Evolutionary conservation across 1,140 invertebrate genomes (phyloP).

Genomic region (Drosophila tani): DNA sequence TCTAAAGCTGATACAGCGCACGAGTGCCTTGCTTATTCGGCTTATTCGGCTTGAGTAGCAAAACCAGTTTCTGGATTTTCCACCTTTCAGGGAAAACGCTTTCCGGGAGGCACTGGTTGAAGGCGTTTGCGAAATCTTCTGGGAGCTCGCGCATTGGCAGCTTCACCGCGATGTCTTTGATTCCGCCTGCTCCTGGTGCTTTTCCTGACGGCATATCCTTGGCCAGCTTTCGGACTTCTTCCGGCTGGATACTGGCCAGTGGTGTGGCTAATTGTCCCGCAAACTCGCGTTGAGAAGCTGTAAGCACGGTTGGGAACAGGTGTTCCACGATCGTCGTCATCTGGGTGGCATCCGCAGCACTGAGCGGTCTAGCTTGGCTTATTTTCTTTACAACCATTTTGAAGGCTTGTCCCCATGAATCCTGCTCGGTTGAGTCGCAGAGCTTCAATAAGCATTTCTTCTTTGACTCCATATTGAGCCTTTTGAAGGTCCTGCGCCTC

Average conservation of each 20-base stretch:
- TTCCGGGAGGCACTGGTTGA: slow-evolving; percentile 1
- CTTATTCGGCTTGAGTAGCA: not conserved
- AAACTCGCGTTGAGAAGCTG: not conserved
- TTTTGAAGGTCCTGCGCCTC: too few relatives aligned
- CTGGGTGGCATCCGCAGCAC: not conserved
- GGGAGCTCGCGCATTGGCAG: not conserved
- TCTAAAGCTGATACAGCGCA: not conserved
- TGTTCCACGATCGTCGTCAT: not conserved
- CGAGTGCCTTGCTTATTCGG: not conserved
- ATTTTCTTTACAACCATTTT: too few relatives aligned
- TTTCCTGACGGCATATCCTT: not conserved
- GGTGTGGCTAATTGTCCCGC: too few relatives aligned
- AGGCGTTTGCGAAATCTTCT: too few relatives aligned
- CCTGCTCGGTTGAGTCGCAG: too few relatives aligned
- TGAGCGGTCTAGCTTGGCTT: too few relatives aligned
- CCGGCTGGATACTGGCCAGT: too few relatives aligned
- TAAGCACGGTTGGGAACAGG: not conserved
- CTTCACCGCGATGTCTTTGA: not conserved
- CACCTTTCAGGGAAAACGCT: not conserved
- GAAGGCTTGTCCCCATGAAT: too few relatives aligned
- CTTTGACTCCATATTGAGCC: too few relatives aligned
- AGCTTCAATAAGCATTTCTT: too few relatives aligned
- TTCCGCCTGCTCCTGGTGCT: not conserved
- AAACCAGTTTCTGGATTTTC: not conserved
- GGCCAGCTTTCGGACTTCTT: not conserved